Conservation (phyloP, 92 coral and sea anemone genomes). For the Nematostella vectensis region DNA sequence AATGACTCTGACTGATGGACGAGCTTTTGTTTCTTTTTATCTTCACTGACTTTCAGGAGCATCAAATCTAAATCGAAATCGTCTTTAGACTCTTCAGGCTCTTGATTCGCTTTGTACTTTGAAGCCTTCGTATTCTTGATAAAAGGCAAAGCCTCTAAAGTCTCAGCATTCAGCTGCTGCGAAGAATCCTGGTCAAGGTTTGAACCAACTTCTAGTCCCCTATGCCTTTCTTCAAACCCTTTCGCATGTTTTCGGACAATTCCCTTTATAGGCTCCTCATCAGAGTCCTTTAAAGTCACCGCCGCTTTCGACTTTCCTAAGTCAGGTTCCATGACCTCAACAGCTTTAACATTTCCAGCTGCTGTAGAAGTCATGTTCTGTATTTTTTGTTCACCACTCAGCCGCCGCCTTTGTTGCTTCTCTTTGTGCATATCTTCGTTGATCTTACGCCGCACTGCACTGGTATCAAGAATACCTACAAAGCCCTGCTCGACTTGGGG, state of each 20-base stretch:
- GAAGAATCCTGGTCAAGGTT: not conserved
- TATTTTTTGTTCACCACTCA: not conserved
- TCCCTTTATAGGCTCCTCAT: constrained; percentile 30
- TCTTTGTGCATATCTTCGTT: constrained; percentile 47
- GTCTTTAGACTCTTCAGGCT: constrained; percentile 2
- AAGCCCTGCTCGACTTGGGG: constrained; percentile 2
- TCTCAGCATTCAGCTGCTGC: not conserved
- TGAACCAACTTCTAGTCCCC: not conserved
- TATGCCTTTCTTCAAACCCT: constrained; percentile 18
- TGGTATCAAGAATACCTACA: constrained; percentile 17
- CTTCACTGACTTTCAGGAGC: constrained; percentile 41
- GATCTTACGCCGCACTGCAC: constrained; percentile 20
- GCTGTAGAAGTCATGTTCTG: not conserved
- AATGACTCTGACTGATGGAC: not conserved
- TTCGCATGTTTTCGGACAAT: constrained; percentile 22
- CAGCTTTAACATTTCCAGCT: not conserved
- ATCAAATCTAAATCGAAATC: constrained; percentile 18
- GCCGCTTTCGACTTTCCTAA: not conserved
- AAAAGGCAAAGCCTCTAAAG: not conserved
- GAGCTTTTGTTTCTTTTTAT: constrained; percentile 30
- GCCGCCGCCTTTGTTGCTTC: constrained; percentile 3
- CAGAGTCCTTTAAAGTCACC: constrained; percentile 9
- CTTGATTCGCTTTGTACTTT: not conserved
- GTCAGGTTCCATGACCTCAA: constrained; percentile 5
- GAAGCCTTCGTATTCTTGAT: not conserved